Evolutionary conservation across 2,888 invertebrate species (phyloP), one percentile per base, ranked within the genome.

Genomic region (Acanthoscelides obtectus): DNA sequence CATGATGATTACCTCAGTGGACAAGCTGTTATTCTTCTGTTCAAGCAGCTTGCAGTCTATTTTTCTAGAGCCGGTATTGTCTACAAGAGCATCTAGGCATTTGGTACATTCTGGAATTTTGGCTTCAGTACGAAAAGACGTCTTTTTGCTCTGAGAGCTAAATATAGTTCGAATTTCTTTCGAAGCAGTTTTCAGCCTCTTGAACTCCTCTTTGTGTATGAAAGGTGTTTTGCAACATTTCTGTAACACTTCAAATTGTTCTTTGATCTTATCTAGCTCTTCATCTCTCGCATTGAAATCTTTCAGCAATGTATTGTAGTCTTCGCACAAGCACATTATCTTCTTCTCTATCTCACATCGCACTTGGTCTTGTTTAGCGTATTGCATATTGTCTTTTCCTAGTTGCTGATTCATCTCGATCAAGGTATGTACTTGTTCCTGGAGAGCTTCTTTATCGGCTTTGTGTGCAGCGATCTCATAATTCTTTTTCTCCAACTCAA

Each of bases 111-210:
- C 69, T 65, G 5, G 8, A 66, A 70, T 70, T 65, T 72, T 75
- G 8, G 68, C 68, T 65, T 74, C 71, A 12, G 19, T 19, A 8
- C 8, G 8, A 20, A 17, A 6, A 66, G 8, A 2, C 5, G 66
- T 75, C 72, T 71, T 76, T 72, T 22, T 45, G 6, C 22, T 22
- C 20, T 71, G 68, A 6, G 74, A 73, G 2, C 72, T 22, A 0
- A 78, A 68, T 66, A 75, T 72, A 2, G 21, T 6, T 66, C 77
- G 75, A n/a, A 77, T 73, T 20, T 76, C 74, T 65, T 71, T 77
- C 63, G 77, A 77, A 66, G 75, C 77, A 64, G 64, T 77, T 25
- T 72, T 71, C 63, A 77, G 45, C 69, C 73, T 78, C 12, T 71
- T 70, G 22, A 75, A 76, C 69, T 77, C 77, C 1, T 75, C 73